Base-by-base conservation (phyloP, 2,797 vertebrate genomes). In the Orestias chungarensis region DNA sequence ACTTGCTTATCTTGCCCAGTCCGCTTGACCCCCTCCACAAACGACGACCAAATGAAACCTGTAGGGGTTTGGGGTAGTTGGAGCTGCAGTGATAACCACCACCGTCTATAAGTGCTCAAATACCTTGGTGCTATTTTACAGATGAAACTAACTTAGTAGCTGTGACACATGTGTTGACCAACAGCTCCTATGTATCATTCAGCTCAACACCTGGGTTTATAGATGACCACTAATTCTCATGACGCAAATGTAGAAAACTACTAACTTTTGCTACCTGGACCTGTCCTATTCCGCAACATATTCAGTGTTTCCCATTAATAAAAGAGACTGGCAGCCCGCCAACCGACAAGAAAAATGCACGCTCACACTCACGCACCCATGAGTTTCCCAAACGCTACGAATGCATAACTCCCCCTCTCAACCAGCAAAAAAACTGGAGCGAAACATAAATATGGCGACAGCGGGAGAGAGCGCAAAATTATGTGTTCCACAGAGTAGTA, bases 31-130 rank as follows among this genome's bases (percentile, higher is more conserved):
- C 87, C 89, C 88, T 92, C 79, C 83, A 85, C 80, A 88, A n/a
- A n/a, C 74, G 85, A 87, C 85, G 80, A 91, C 88, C 91, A 94
- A 94, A 93, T 94, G 84, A 93, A 92, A 91, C 85, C 85, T 83
- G 86, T 83, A 80, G 90, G 91, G 84, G 84, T 74, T n/a, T 82
- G 68, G 59, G 67, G 65, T 82, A 18, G 80, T 52, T 44, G 71
- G 78, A 72, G 69, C 83, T 71, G 52, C 71, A 68, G 77, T 83
- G 89, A 92, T 90, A 92, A 91, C 80, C 79, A 83, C 78, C 64
- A 79, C 78, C 64, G 78, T 72, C 83, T 80, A 73, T 44, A 74
- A 80, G 71, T 88, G 80, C 86, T 85, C 75, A 86, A 83, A 87
- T 68, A 67, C 78, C 64, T 84, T 80, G 81, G 75, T 81, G 81